Evolutionary conservation across 2,797 vertebrate genomes (phyloP).

Genomic region (Pyrocephalus nanus): DNA sequence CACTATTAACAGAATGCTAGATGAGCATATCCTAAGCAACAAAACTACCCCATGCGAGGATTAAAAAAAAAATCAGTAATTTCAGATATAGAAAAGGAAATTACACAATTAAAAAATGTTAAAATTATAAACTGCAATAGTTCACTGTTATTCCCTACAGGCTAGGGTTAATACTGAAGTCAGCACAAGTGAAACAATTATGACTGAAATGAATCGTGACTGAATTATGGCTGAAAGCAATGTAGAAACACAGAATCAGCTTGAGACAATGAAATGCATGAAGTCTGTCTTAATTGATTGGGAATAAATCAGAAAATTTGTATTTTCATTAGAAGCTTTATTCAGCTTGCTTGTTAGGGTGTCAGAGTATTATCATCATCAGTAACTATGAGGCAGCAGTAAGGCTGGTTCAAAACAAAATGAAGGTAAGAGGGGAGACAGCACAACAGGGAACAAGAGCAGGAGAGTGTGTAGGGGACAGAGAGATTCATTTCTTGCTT

Average conservation of each 20-base stretch:
- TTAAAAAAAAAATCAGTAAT: neutral
- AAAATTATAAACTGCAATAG: neutral
- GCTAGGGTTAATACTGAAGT: neutral
- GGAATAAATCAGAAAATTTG: neutral
- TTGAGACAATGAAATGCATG: neutral
- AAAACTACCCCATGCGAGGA: neutral
- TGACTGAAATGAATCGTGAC: neutral
- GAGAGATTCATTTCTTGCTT: slow-evolving; percentile 40
- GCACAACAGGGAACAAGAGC: neutral
- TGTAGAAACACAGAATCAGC: slow-evolving; percentile 24
- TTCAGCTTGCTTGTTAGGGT: slow-evolving; percentile 27
- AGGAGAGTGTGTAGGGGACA: neutral
- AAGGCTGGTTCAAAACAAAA: slow-evolving; percentile 8
- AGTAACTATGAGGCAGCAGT: slow-evolving; percentile 9
- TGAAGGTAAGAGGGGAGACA: neutral
- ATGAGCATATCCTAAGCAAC: slow-evolving; percentile 9
- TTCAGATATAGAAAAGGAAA: neutral
- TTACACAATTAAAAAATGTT: neutral
- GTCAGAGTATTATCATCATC: slow-evolving; percentile 29
- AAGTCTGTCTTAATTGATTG: neutral
- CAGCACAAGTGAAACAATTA: neutral
- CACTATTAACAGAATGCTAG: slow-evolving; percentile 14
- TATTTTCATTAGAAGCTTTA: slow-evolving; percentile 36
- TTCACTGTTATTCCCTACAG: neutral
- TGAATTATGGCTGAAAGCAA: neutral